These are phyloP conservation scores for Cydia splendana DNA, from an alignment of 1,140 invertebrate genomes.

Conservation along the genomic window DNA sequence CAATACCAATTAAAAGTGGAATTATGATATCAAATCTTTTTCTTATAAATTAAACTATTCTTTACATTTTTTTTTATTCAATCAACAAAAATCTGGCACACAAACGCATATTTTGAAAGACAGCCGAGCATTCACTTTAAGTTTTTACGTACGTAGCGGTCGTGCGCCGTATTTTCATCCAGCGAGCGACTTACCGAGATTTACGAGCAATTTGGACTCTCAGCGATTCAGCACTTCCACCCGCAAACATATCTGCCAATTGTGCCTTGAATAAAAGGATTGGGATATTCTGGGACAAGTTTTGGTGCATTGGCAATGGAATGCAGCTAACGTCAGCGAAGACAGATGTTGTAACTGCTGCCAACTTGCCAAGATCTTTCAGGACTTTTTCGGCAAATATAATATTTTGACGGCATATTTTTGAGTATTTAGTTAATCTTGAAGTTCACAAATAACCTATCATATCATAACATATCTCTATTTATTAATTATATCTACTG, in stretches of 20 bases:
- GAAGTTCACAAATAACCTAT: too few relatives aligned
- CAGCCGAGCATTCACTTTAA: constrained; percentile 15
- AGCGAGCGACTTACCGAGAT: constrained; percentile 63
- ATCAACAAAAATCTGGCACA: not conserved
- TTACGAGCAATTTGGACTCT: constrained; percentile 71
- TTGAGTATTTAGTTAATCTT: too few relatives aligned
- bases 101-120: constrained; percentile 14
- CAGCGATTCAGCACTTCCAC: constrained; percentile 74
- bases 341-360: not conserved
- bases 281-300: not conserved
- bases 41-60: not conserved
- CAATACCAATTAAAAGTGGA: too few relatives aligned
- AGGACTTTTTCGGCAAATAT: not conserved
- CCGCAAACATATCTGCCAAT: constrained; percentile 69
- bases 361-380: not conserved
- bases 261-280: constrained; percentile 15
- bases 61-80: not conserved
- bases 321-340: not conserved
- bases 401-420: too few relatives aligned
- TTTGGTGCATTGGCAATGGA: constrained; percentile 1
- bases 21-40: too few relatives aligned
- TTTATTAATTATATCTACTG: too few relatives aligned
- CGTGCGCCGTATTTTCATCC: constrained; percentile 68
- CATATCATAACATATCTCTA: too few relatives aligned
- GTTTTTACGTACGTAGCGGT: constrained; percentile 36